These are phyloP conservation scores for Pasiphila rectangulata DNA, from an alignment of 2,888 invertebrate species.

Conservation along the genomic window DNA sequence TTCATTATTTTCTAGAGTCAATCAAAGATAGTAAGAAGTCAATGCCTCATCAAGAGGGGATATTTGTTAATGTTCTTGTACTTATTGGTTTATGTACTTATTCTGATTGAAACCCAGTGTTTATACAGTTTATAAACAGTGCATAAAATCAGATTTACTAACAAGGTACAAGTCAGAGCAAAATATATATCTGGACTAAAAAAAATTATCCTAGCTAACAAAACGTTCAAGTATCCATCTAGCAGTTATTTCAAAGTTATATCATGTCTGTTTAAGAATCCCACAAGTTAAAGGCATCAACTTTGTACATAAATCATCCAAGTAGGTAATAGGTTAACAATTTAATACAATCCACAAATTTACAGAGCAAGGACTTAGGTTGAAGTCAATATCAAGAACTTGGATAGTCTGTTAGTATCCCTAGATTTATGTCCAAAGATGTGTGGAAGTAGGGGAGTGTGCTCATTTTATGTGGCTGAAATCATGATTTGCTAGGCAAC, in stretches of 20 bases:
- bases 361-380: constrained; percentile 18
- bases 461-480: constrained; percentile 39
- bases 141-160: background rate
- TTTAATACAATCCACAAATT: constrained; percentile 25
- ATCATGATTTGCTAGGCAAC: constrained; percentile 61
- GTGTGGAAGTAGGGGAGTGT: constrained; percentile 40
- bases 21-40: background rate
- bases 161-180: background rate
- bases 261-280: constrained; percentile 14
- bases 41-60: background rate
- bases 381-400: constrained; percentile 16
- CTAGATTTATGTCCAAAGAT: constrained; percentile 32
- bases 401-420: constrained; percentile 20
- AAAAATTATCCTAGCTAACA: background rate
- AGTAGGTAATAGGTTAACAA: constrained; percentile 27
- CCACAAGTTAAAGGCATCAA: constrained; percentile 32
- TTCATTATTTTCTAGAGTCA: too few relatives aligned
- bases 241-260: constrained; percentile 13
- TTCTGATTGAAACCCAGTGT: background rate
- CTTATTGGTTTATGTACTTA: background rate
- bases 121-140: background rate
- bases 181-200: too few relatives aligned
- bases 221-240: background rate
- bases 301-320: constrained; percentile 36
- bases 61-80: too few relatives aligned